These are phyloP conservation scores for Halisarca cf. caerulea DNA, from an alignment of 37 sponge, comb jelly and placozoan species.

Conservation along the genomic window DNA sequence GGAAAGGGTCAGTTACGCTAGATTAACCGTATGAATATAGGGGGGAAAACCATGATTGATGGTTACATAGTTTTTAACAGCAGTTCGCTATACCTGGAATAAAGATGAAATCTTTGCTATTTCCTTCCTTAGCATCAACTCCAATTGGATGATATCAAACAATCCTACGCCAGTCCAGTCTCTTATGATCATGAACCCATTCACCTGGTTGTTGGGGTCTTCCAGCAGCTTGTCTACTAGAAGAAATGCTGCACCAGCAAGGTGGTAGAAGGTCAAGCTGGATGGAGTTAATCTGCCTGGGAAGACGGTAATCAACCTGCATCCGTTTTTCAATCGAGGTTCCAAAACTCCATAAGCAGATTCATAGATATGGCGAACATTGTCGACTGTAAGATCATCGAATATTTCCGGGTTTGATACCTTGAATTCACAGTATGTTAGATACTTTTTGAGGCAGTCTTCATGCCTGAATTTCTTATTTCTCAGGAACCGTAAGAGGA, in stretches of 20 bases:
- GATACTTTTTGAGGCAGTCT: neutral
- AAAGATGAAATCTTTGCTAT: slow-evolving; percentile 30
- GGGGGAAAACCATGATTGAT: no score
- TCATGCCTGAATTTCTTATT: slow-evolving; percentile 1
- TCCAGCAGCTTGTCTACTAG: slow-evolving; percentile 56
- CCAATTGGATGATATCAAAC: slow-evolving; percentile 23
- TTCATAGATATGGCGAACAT: neutral
- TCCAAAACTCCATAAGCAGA: neutral
- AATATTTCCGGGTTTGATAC: slow-evolving; percentile 22
- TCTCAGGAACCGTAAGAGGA: slow-evolving; percentile 13
- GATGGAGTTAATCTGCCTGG: neutral
- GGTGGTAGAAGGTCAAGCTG: neutral
- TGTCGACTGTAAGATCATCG: slow-evolving; percentile 6
- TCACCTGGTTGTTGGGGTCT: slow-evolving; percentile 72
- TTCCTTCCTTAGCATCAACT: slow-evolving; percentile 2
- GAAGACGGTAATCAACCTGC: neutral
- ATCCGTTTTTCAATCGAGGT: slow-evolving; percentile 1
- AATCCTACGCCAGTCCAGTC: slow-evolving; percentile 42
- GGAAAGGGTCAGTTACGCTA: no score
- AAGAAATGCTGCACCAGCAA: slow-evolving; percentile 29
- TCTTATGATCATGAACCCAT: slow-evolving; percentile 48
- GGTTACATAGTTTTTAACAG: no score
- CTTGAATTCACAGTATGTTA: slow-evolving; percentile 3
- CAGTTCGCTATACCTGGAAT: no score
- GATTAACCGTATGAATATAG: no score